Evolutionary conservation across 2,888 invertebrate species (phyloP).

Genomic region (Zaprionus lineosus): DNA sequence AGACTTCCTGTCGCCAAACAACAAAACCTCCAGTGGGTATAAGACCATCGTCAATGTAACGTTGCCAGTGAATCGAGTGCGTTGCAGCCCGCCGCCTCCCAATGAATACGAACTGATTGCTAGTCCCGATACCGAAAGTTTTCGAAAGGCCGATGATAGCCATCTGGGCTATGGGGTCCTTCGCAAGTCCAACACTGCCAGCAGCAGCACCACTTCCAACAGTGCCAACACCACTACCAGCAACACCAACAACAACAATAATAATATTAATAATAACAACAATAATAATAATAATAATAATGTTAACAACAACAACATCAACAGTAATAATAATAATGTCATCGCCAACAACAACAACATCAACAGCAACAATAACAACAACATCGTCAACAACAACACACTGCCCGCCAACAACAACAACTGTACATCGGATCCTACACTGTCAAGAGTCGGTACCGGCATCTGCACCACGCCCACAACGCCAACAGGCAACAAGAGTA

Average conservation of each 20-base stretch:
- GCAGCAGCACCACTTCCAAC: constrained; percentile 5
- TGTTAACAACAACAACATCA: constrained; percentile 7
- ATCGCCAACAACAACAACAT: constrained; percentile 24
- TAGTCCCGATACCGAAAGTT: constrained; percentile 86
- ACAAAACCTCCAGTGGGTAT: constrained; percentile 87
- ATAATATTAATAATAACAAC: constrained; percentile 18
- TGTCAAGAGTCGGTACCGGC: constrained; percentile 4
- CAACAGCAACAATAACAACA: constrained; percentile 20
- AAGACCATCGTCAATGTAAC: constrained; percentile 88
- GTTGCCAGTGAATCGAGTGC: constrained; percentile 81
- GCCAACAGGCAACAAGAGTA: constrained; percentile 60
- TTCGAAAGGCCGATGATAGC: constrained; percentile 90
- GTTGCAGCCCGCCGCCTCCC: constrained; percentile 83
- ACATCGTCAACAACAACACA: constrained; percentile 20
- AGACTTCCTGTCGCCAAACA: constrained; percentile 91
- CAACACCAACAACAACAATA: constrained; percentile 24
- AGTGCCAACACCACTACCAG: constrained; percentile 25
- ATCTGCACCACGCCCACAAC: constrained; percentile 32
- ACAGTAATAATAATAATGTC: constrained; percentile 23
- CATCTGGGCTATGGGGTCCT: constrained; percentile 91
- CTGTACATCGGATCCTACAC: constrained; percentile 8
- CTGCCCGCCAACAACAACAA: constrained; percentile 39
- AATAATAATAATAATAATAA: constrained; percentile 15
- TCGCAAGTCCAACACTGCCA: constrained; percentile 85
- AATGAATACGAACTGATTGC: constrained; percentile 91